These are phyloP conservation scores for Ochlodes sylvanus DNA, from an alignment of 2,888 invertebrate species.

Conservation along the genomic window DNA sequence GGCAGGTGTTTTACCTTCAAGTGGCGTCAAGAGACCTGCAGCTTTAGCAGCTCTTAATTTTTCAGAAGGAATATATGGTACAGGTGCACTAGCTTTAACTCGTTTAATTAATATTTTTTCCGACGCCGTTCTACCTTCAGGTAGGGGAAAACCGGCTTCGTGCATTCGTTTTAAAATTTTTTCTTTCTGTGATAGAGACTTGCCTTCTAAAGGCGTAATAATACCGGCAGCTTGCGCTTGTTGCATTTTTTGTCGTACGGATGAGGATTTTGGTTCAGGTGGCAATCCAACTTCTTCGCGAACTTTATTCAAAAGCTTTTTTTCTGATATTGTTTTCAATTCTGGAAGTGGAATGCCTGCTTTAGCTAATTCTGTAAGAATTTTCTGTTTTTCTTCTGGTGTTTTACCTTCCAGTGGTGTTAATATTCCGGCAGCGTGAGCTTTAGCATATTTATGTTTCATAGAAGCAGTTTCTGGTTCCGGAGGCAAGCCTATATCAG, in stretches of 20 bases:
- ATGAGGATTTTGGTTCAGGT: constrained; percentile 41
- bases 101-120: constrained; percentile 40
- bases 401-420: no score
- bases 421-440: no score
- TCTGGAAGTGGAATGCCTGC: constrained; percentile 38
- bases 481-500: constrained; percentile 39
- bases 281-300: constrained; percentile 43
- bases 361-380: constrained; percentile 40
- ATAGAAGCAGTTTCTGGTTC: constrained; percentile 29
- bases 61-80: constrained; percentile 37
- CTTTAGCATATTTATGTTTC: constrained; percentile 42
- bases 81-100: no score
- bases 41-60: constrained; percentile 47
- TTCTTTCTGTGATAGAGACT: constrained; percentile 45
- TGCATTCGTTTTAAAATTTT: constrained; percentile 40
- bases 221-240: constrained; percentile 46
- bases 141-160: constrained; percentile 34
- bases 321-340: constrained; percentile 34
- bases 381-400: constrained; percentile 47
- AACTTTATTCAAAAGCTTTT: constrained; percentile 39
- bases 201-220: constrained; percentile 45
- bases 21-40: constrained; percentile 25
- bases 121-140: constrained; percentile 41
- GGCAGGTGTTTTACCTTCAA: no score
- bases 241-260: constrained; percentile 41